Evolutionary conservation across 2,797 vertebrate genomes (phyloP).

Genomic region (Coluber constrictor): DNA sequence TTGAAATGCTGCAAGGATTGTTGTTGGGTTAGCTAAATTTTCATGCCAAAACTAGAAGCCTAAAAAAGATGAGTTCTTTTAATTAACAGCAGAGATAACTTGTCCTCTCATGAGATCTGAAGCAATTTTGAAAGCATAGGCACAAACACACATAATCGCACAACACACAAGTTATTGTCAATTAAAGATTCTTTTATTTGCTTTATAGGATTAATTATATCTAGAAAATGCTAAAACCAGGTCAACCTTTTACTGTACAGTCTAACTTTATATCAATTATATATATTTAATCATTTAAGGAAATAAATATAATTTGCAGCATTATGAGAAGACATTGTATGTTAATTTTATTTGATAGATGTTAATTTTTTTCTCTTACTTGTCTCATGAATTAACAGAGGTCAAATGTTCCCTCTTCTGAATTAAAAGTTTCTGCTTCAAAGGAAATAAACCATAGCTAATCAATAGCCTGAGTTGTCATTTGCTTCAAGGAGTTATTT

Average conservation of each 20-base stretch:
- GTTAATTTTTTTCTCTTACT: constrained; percentile 41
- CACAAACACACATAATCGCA: neutral
- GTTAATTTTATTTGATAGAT: constrained; percentile 14
- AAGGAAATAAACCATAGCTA: constrained; percentile 43
- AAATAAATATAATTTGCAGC: neutral
- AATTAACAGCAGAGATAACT: neutral
- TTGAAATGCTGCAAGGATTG: neutral
- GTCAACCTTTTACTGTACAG: neutral
- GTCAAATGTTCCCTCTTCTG: constrained; percentile 60
- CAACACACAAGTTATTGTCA: neutral
- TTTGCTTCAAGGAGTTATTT: constrained; percentile 49
- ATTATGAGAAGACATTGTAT: neutral
- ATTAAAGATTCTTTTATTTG: neutral
- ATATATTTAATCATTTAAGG: neutral
- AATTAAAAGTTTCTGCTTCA: constrained; percentile 56
- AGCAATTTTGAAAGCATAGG: neutral
- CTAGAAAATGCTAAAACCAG: neutral
- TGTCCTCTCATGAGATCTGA: neutral
- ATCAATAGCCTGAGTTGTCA: constrained; percentile 37
- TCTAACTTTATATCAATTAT: neutral
- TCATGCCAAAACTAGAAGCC: neutral
- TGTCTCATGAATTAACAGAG: constrained; percentile 55
- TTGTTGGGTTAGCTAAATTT: neutral
- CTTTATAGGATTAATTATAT: neutral
- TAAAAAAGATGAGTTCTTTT: neutral